A percentile compares a stretch with the other conserved stretches of the same genome.
Conservation (phyloP, 1,140 invertebrate genomes). For the Anadara kagoshimensis region DNA sequence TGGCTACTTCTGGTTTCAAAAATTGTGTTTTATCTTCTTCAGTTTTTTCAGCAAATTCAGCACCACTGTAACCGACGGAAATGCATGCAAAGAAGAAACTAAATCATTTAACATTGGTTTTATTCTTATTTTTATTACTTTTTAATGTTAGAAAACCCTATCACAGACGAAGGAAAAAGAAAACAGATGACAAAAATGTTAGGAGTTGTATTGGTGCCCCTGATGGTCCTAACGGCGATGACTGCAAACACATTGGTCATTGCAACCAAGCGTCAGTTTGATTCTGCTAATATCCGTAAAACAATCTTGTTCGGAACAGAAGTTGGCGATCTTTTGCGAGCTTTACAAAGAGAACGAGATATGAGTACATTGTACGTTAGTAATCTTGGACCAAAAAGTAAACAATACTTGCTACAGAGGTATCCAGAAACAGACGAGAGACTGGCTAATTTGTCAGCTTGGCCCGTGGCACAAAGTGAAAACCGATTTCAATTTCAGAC, state of each 20-base stretch:
- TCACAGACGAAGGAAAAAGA: constrained; percentile 56
- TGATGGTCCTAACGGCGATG: constrained; percentile 53
- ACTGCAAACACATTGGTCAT: constrained; percentile 59
- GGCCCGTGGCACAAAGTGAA: constrained; percentile 47
- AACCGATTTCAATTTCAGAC: constrained; percentile 47
- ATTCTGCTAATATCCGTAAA: constrained; percentile 18
- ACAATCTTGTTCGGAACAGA: constrained; percentile 22
- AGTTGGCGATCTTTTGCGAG: constrained; percentile 35
- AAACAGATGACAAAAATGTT: constrained; percentile 64
- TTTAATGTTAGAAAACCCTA: constrained; percentile 51
- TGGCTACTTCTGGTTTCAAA: no score
- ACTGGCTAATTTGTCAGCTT: constrained; percentile 51
- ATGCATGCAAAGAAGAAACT: no score
- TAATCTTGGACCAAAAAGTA: constrained; percentile 53
- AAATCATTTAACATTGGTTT: no score
- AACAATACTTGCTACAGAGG: constrained; percentile 49
- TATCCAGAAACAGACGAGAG: constrained; percentile 61
- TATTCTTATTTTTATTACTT: not conserved
- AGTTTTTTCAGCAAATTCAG: no score
- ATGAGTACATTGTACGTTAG: constrained; percentile 63
- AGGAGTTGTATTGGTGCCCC: constrained; percentile 54
- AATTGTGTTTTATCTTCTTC: no score
- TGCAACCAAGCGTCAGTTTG: constrained; percentile 51
- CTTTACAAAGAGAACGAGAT: constrained; percentile 61
- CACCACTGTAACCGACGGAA: no score